Base-by-base conservation (phyloP, 2,888 invertebrate genomes). In the Camptogramma bilineatum region DNA sequence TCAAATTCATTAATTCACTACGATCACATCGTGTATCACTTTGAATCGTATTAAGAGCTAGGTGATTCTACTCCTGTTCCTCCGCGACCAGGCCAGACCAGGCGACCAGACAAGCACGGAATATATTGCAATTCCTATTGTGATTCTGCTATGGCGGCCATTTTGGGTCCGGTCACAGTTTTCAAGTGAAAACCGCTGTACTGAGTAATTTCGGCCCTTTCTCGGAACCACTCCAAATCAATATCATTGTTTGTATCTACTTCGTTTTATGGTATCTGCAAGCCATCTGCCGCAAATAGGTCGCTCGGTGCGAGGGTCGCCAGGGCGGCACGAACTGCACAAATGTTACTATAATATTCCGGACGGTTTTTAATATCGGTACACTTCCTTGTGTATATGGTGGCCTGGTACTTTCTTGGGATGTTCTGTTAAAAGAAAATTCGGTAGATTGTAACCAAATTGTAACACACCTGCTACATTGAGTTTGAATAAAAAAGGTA, bases 201-300 rank as follows among this genome's bases (percentile, higher is more conserved):
- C 28, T n/a, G n/a, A n/a, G n/a, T n/a, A n/a, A 9, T 31, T 53
- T 21, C 3, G 39, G 16, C 42, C 48, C 28, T 55, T 31, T 50
- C 21, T 48, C 47, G 5, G 24, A 44, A 46, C 39, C 47, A 52
- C 56, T 57, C 56, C 19, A 57, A 63, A 57, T 63, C 62, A 63
- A 63, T 63, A 63, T 57, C 18, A 51, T 52, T 55, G 62, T 56
- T 62, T 57, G 56, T 52, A 52, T 55, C 24, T 52, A 56, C 52
- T 57, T 63, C 57, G 24, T 57, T 63, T 57, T 63, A 69, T 69
- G 65, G 61, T 66, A 65, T 65, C 65, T 62, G 66, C 64, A 64
- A 62, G 52, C 54, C 69, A 67, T 69, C 69, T 67, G 67, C 64
- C 51, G 47, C 51, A 69, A 64, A 57, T 56, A 63, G 66, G 64